Evolutionary conservation across 2,113 vertebrate species (phyloP).

Genomic region (Saccopteryx leptura): DNA sequence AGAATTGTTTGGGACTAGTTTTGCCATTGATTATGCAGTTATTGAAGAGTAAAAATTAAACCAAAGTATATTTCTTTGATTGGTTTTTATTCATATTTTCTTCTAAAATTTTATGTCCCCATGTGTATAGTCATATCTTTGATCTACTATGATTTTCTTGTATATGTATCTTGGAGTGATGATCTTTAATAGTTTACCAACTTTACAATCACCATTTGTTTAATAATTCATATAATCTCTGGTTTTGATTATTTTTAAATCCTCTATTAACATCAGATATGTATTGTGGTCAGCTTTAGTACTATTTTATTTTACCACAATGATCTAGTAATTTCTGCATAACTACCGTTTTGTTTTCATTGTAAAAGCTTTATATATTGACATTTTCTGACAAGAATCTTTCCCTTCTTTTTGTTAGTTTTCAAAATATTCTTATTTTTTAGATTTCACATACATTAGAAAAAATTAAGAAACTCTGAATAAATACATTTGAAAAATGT

Average conservation of each 20-base stretch:
- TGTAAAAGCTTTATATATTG: not conserved
- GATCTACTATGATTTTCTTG: not conserved
- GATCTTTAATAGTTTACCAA: not conserved
- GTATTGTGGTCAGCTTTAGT: not conserved
- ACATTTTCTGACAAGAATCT: not conserved
- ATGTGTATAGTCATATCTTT: not conserved
- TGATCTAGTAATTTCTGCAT: not conserved
- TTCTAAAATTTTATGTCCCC: not conserved
- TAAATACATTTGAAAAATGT: not conserved
- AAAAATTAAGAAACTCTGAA: not conserved
- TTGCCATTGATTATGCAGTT: not conserved
- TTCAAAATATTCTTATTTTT: not conserved
- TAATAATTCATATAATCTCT: not conserved
- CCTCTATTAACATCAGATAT: not conserved
- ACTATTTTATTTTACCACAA: not conserved
- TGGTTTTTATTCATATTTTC: not conserved
- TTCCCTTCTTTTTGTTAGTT: not conserved
- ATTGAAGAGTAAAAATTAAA: not conserved
- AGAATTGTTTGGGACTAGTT: not conserved
- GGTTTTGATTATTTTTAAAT: not conserved
- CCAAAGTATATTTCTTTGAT: not conserved
- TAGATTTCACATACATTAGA: not conserved
- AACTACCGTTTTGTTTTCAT: not conserved
- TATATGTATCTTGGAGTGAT: not conserved
- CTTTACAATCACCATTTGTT: not conserved